Evolutionary conservation across 2,888 invertebrate genomes (phyloP).

Genomic region (Kryphioiulus occultus): DNA sequence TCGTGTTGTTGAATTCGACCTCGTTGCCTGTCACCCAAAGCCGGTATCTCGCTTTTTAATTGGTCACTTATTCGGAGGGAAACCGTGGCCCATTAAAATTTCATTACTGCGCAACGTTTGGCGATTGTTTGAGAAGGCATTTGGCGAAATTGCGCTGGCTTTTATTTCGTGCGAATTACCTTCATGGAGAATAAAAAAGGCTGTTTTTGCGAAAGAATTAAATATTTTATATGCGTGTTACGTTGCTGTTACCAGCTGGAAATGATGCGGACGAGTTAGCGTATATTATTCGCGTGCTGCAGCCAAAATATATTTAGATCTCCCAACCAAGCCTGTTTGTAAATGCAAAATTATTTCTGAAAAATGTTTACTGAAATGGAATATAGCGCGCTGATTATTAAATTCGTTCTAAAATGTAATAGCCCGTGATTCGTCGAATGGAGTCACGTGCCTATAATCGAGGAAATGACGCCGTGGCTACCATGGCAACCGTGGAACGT

Average conservation of each 20-base stretch:
- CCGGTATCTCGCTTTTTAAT: not conserved
- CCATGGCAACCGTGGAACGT: no score
- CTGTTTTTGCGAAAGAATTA: not conserved
- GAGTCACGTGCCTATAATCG: no score
- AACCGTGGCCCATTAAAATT: not conserved
- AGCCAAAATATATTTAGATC: not conserved
- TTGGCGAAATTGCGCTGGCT: not conserved
- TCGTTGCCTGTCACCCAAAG: not conserved
- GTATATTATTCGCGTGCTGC: not conserved
- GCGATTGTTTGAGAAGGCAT: conserved; percentile 17
- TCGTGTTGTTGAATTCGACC: not conserved
- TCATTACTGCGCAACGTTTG: conserved; percentile 28
- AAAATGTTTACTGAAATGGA: not conserved
- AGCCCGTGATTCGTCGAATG: no score
- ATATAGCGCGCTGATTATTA: no score
- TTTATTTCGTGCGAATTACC: conserved; percentile 30
- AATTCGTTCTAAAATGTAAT: no score
- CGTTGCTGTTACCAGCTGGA: conserved; percentile 10
- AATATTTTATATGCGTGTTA: not conserved
- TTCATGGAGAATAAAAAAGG: not conserved
- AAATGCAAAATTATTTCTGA: not conserved
- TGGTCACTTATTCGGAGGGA: not conserved
- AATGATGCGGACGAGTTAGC: not conserved
- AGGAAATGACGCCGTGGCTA: no score
- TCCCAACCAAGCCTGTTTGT: not conserved